Percentiles rank a stretch among this genome's conserved stretches.
Evolutionary conservation across 2,113 vertebrate species (phyloP).

Genomic region (Prionailurus bengalensis): DNA sequence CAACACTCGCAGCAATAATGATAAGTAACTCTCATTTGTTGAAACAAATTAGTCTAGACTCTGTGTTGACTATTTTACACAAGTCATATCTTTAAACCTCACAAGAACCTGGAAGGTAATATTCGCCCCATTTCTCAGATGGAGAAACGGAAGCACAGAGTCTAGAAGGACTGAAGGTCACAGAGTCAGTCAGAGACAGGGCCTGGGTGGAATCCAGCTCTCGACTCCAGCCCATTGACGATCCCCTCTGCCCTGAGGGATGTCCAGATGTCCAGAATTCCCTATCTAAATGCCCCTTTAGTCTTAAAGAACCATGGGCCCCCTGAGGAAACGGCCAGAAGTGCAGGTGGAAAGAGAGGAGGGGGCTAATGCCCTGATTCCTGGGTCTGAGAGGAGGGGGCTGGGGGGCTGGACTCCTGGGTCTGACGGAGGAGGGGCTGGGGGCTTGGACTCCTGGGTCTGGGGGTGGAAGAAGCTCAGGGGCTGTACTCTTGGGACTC

Average conservation of each 20-base stretch:
- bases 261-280: neutral
- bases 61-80: neutral
- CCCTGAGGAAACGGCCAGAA: neutral
- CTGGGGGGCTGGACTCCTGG: neutral
- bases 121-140: neutral
- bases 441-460: neutral
- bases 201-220: neutral
- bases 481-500: no score
- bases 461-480: fast-evolving
- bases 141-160: no score
- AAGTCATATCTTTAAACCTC: neutral
- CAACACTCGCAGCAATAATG: neutral
- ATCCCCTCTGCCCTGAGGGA: neutral
- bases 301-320: neutral
- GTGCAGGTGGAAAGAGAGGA: neutral
- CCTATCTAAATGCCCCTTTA: neutral
- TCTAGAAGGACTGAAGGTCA: neutral
- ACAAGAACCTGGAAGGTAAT: neutral
- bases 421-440: no score
- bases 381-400: neutral
- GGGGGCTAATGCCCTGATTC: no score
- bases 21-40: neutral
- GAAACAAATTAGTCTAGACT: neutral
- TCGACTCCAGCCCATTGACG: neutral
- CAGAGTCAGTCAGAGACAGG: neutral